phyloP scores from a whole-genome alignment of 1,140 invertebrate genomes.

The Oncopeltus fasciatus region DNA sequence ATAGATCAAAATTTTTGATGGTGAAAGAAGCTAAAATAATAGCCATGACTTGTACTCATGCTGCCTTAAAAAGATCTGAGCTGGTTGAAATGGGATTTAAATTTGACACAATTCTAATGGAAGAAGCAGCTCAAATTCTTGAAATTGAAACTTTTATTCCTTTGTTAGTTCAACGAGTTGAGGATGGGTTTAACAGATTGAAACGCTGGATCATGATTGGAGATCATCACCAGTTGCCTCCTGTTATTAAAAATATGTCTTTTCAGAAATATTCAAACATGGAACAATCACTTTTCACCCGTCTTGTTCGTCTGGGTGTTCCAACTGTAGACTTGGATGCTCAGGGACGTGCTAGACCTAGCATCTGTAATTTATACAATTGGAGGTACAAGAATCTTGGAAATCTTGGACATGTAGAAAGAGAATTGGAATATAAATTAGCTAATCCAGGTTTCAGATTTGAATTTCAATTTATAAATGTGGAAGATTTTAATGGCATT shows the following conservation, averaged over 20 bases:
- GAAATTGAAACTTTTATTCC: constrained; percentile 99
- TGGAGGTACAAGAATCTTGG: constrained; percentile 95
- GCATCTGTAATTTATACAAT: constrained; percentile 88
- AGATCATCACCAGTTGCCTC: constrained; percentile 97
- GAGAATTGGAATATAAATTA: constrained; percentile 64
- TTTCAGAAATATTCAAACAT: constrained; percentile 99
- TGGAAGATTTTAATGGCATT: constrained; percentile 90
- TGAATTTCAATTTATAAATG: constrained; percentile 94
- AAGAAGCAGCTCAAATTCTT: constrained; percentile 96
- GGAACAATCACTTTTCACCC: constrained; percentile 96
- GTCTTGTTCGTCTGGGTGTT: constrained; percentile 89
- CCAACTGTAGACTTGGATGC: constrained; percentile 94
- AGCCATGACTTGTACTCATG: constrained; percentile 99
- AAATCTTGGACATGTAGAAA: constrained; percentile 76
- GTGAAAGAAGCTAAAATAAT: constrained; percentile 99
- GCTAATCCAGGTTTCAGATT: constrained; percentile 85
- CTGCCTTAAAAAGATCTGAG: constrained; percentile 90
- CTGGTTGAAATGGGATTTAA: constrained; percentile 88
- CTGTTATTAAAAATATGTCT: constrained; percentile 99
- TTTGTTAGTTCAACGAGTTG: constrained; percentile 87
- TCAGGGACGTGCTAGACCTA: constrained; percentile 85
- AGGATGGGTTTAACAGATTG: constrained; percentile 86
- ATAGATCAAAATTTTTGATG: constrained; percentile 87
- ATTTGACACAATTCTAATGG: constrained; percentile 99
- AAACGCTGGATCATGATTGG: constrained; percentile 99